Evolutionary conservation across 2,113 vertebrate species (phyloP), one percentile per base, ranked within the genome.

Genomic region (Trichomycterus rosablanca): DNA sequence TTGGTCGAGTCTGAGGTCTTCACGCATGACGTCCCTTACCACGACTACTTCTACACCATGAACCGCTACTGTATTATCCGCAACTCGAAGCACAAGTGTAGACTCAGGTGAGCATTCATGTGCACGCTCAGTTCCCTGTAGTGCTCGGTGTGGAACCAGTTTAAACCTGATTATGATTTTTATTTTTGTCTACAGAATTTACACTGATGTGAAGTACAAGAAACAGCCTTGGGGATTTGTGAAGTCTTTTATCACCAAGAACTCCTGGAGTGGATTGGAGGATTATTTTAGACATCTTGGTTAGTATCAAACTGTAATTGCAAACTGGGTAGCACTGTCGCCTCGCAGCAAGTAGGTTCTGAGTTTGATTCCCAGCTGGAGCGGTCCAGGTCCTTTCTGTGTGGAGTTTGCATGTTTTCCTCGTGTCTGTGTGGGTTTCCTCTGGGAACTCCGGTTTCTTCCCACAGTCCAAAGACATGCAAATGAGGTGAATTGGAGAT

Each of bases 1-100:
- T 67, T 87, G 16, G 79, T 99, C 58, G 92, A 97, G 52, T 63
- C 91, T 0, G 94, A 97, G 74, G 89, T 99, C 2, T 80, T 88
- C 81, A 93, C 91, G 1, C 96, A 98, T 1, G 93, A 99, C 1
- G 93, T 99, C 8, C 95, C 95, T 3, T 99, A 99, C 67, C 94
- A 98, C 0, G 94, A 98, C 68, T 97, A 99, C 77, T 99, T 99
- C 85, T 97, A 95, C 80, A 97, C 91, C 9, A 80, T 90, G 73
- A 94, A 89, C 66, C 86, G 90, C 76, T 99, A 90, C 83, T 89
- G 80, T 67, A 94, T 99, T 72, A 85, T 83, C 51, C 84, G 85
- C 8, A 86, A 74, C 40, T 91, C 93, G 16, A 95, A 87, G 56
- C 83, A 87, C 72, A 93, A 91, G 56, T 97, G 95, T 76, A 86